Conservation (phyloP, 2,888 invertebrate species). For the Baccha elongata region DNA sequence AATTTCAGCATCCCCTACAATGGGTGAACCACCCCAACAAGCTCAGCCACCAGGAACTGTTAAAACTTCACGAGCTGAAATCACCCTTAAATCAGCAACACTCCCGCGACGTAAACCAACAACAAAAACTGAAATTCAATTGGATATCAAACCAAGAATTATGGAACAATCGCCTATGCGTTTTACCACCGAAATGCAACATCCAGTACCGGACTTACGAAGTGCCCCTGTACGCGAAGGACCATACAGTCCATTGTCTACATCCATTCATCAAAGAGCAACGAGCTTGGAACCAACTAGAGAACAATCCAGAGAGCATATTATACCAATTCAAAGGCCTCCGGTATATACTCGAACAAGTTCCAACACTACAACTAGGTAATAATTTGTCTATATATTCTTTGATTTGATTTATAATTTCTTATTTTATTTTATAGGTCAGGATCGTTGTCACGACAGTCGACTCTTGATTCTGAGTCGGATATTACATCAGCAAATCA, state of each 20-base stretch:
- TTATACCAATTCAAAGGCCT: slow-evolving; percentile 86
- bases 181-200: slow-evolving; percentile 86
- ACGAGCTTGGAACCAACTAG: slow-evolving; percentile 84
- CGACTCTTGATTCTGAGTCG: slow-evolving; percentile 88
- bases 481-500: slow-evolving; percentile 83
- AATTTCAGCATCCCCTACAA: slow-evolving; percentile 58
- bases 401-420: background rate
- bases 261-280: slow-evolving; percentile 82
- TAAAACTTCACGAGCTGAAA: slow-evolving; percentile 86
- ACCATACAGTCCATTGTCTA: slow-evolving; percentile 80
- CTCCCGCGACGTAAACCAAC: slow-evolving; percentile 86
- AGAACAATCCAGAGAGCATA: slow-evolving; percentile 84
- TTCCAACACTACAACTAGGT: slow-evolving; percentile 81
- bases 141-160: slow-evolving; percentile 83
- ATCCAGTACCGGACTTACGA: slow-evolving; percentile 83
- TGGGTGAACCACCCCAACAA: slow-evolving; percentile 46
- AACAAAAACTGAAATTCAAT: slow-evolving; percentile 86
- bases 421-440: slow-evolving; percentile 75
- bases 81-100: slow-evolving; percentile 87
- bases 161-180: slow-evolving; percentile 82
- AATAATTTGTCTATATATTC: background rate
- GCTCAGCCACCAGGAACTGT: slow-evolving; percentile 76
- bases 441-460: slow-evolving; percentile 83
- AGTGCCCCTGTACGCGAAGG: slow-evolving; percentile 82
- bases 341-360: slow-evolving; percentile 79